phyloP scores from a whole-genome alignment of 1,140 invertebrate species.

The Mercenaria mercenaria region DNA sequence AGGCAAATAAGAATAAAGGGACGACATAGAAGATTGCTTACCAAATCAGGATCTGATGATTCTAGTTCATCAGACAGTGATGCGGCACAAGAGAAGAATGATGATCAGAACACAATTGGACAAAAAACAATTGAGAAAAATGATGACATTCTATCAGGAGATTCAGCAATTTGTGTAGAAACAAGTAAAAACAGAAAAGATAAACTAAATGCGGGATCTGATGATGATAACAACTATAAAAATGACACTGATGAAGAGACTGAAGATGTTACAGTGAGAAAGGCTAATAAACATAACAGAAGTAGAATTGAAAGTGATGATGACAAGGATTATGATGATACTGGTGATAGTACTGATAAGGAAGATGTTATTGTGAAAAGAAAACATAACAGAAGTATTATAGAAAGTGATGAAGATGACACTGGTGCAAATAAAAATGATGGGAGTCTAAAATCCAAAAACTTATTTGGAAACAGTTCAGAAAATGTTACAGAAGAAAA shows the following conservation, averaged over 20 bases:
- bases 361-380: background rate
- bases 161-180: slow-evolving; percentile 1
- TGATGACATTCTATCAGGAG: background rate
- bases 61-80: background rate
- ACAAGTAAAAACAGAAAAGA: background rate
- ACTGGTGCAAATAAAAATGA: background rate
- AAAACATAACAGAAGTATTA: slow-evolving; percentile 27
- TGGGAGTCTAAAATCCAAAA: background rate
- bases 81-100: too few species aligned
- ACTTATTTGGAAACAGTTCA: background rate
- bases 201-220: background rate
- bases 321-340: background rate
- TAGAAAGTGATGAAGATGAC: slow-evolving; percentile 31
- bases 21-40: background rate
- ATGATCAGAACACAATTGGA: background rate
- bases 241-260: background rate
- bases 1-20: slow-evolving; percentile 15
- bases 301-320: slow-evolving; percentile 13
- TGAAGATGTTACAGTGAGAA: background rate
- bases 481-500: background rate
- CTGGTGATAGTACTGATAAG: slow-evolving; percentile 14
- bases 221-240: background rate
- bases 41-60: background rate
- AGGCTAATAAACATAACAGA: background rate
- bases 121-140: background rate